Conservation (phyloP, 2,888 invertebrate genomes). For the Barypeithes pellucidus region DNA sequence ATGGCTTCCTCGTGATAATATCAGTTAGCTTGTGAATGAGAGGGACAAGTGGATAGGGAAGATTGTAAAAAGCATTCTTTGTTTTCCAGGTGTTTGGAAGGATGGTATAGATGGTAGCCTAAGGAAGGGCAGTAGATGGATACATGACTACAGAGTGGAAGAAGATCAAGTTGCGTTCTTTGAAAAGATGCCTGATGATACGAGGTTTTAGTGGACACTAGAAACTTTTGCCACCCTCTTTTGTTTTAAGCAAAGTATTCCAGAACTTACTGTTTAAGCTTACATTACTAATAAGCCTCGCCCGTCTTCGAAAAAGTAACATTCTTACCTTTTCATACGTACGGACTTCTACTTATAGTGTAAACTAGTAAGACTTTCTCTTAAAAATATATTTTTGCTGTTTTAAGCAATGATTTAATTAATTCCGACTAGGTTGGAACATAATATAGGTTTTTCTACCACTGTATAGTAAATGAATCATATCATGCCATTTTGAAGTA, state of each 20-base stretch:
- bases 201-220: slow-evolving; percentile 76
- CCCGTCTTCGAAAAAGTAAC: no score
- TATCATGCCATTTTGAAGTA: no score
- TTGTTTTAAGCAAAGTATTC: no score
- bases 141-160: slow-evolving; percentile 89
- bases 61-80: no score
- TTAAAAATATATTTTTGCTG: slow-evolving; percentile 7
- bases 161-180: slow-evolving; percentile 88
- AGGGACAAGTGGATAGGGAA: no score
- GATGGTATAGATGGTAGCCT: slow-evolving; percentile 91
- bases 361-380: background rate
- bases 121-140: slow-evolving; percentile 91
- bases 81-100: slow-evolving; percentile 85
- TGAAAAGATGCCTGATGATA: slow-evolving; percentile 87
- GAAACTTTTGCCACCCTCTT: background rate
- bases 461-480: no score
- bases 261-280: no score
- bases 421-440: background rate
- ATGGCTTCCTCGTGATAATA: no score
- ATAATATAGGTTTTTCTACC: no score
- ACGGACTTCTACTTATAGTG: background rate
- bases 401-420: background rate
- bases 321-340: no score
- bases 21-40: no score
- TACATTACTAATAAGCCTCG: no score